These are phyloP conservation scores for Ormyrus nitidulus DNA, from an alignment of 2,888 invertebrate genomes.

Conservation along the genomic window DNA sequence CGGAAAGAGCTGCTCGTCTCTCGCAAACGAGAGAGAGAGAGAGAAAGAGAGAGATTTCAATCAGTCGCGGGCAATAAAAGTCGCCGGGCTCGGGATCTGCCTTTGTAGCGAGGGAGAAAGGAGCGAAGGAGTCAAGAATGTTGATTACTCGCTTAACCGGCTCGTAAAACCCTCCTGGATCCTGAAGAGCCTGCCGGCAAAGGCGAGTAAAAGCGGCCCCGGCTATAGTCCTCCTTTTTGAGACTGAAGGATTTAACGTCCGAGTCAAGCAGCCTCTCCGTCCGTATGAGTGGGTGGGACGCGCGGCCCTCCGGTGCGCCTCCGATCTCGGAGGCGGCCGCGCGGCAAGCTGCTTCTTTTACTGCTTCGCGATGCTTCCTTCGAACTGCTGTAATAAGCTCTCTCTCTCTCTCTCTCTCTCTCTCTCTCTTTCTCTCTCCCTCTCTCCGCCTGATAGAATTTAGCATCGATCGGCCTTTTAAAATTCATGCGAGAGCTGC, in stretches of 20 bases:
- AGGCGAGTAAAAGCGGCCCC: neutral
- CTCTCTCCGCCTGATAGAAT: too few species aligned
- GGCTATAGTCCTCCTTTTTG: conserved; percentile 17
- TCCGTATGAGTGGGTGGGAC: neutral
- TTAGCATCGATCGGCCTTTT: too few species aligned
- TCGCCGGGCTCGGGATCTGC: neutral
- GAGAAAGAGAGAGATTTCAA: conserved; percentile 44
- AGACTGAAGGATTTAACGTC: conserved; percentile 37
- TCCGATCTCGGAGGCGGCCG: neutral
- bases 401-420: too few species aligned
- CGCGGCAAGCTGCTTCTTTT: neutral
- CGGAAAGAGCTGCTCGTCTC: neutral
- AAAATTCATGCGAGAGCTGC: too few species aligned
- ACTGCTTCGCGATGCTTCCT: too few species aligned
- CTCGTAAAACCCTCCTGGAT: conserved; percentile 54
- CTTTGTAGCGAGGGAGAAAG: conserved; percentile 33
- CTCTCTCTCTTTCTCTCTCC: too few species aligned
- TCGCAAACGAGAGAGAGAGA: neutral
- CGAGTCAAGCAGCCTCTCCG: conserved; percentile 4
- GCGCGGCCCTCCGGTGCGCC: neutral
- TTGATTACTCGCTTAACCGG: conserved; percentile 54
- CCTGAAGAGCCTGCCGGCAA: conserved; percentile 1
- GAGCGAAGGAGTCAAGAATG: conserved; percentile 40
- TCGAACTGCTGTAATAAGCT: too few species aligned
- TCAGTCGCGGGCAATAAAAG: conserved; percentile 48